Evolutionary conservation across 2,888 invertebrate genomes (phyloP).

Genomic region (Leucophenga montana): DNA sequence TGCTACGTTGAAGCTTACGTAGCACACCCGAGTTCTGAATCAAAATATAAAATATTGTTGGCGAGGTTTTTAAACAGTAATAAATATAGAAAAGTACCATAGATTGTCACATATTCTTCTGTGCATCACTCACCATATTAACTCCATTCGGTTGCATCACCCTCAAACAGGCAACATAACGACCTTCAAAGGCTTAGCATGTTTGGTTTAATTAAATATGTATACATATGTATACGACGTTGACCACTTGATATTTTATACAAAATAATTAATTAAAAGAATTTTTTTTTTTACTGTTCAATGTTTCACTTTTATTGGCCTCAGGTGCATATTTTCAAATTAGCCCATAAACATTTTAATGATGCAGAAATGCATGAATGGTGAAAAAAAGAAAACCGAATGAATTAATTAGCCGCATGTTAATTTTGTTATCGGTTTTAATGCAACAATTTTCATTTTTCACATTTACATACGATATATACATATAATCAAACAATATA

Average conservation of each 20-base stretch:
- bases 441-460: not conserved
- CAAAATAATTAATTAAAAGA: conserved; percentile 22
- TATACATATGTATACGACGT: too few relatives aligned
- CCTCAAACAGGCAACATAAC: too few relatives aligned
- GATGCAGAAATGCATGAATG: not conserved
- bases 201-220: too few relatives aligned
- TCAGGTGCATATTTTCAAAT: conserved; percentile 25
- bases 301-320: conserved; percentile 8
- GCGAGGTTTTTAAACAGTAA: too few relatives aligned
- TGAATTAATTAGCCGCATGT: conserved; percentile 22
- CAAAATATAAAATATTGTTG: too few relatives aligned
- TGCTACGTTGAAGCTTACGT: too few relatives aligned
- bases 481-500: not conserved
- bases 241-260: conserved; percentile 10
- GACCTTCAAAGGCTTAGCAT: too few relatives aligned
- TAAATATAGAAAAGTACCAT: too few relatives aligned
- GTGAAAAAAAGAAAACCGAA: not conserved
- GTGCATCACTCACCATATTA: too few relatives aligned
- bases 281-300: not conserved
- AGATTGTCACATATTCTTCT: too few relatives aligned
- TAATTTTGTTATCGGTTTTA: conserved; percentile 19
- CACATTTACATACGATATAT: not conserved
- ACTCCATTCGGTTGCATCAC: too few relatives aligned
- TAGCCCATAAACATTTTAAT: conserved; percentile 22
- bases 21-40: too few relatives aligned